Evolutionary conservation across 2,113 vertebrate genomes (phyloP).

Genomic region (Dermatemys mawii): DNA sequence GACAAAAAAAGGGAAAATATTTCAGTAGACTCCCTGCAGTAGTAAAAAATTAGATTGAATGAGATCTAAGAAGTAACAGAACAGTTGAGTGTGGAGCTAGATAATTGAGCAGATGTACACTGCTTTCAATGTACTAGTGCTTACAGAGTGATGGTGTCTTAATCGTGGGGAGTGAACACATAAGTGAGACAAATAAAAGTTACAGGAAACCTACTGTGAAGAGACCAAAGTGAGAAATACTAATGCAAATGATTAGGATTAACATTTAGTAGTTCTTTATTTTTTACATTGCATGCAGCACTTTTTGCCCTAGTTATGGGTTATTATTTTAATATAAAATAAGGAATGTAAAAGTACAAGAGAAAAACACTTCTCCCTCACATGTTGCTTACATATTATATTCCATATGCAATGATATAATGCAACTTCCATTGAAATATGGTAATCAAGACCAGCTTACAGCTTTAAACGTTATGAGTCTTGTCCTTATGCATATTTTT

Average conservation of each 20-base stretch:
- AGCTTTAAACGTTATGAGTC: background rate
- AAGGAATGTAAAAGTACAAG: background rate
- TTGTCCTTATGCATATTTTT: background rate
- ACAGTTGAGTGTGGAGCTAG: background rate
- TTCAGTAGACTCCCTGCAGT: background rate
- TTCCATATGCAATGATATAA: background rate
- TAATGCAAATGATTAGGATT: slow-evolving; percentile 4
- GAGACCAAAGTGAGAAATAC: background rate
- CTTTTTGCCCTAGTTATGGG: background rate
- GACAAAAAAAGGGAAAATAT: background rate
- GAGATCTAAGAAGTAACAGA: background rate
- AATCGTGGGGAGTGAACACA: background rate
- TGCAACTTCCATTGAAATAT: background rate
- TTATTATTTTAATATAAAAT: background rate
- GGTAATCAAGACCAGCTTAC: background rate
- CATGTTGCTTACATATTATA: background rate
- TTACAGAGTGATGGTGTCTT: background rate
- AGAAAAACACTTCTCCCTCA: background rate
- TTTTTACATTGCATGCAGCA: background rate
- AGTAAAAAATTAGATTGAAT: background rate
- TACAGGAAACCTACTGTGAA: background rate
- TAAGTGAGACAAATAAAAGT: background rate
- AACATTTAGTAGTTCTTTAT: background rate
- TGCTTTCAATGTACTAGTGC: background rate
- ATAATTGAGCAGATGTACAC: background rate